phyloP scores from a whole-genome alignment of 2,113 vertebrate genomes.

The Pheucticus melanocephalus region DNA sequence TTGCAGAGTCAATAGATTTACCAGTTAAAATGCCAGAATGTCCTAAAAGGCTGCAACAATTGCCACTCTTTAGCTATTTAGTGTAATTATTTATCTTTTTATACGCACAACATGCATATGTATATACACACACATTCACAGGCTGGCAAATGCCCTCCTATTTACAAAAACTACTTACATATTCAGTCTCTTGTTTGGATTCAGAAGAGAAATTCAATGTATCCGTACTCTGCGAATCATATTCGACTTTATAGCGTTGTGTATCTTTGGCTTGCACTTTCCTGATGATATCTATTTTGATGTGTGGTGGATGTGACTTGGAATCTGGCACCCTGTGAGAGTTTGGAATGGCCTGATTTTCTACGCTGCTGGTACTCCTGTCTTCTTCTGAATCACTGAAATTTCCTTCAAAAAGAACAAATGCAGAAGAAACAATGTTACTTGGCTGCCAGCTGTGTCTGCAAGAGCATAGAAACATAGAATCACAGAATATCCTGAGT shows the following conservation, averaged over 20 bases:
- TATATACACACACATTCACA: not conserved
- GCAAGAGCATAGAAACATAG: not conserved
- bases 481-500: not conserved
- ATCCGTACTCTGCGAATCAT: constrained; percentile 81
- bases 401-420: constrained; percentile 67
- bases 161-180: constrained; percentile 78
- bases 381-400: constrained; percentile 80
- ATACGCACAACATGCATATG: not conserved
- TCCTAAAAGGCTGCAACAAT: not conserved
- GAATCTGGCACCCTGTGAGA: constrained; percentile 67
- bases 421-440: not conserved
- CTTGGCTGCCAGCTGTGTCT: not conserved
- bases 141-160: not conserved
- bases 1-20: not conserved
- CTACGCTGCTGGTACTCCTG: constrained; percentile 49
- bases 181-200: constrained; percentile 87
- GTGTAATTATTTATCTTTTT: not conserved
- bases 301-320: constrained; percentile 68
- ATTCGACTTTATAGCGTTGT: constrained; percentile 85
- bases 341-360: constrained; percentile 66
- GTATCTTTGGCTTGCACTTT: constrained; percentile 83
- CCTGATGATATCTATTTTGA: constrained; percentile 82
- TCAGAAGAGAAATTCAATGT: constrained; percentile 89
- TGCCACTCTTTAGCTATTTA: not conserved
- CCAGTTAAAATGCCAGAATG: not conserved